phyloP scores from a whole-genome alignment of 2,797 vertebrate species.

The Anguilla megastoma region DNA sequence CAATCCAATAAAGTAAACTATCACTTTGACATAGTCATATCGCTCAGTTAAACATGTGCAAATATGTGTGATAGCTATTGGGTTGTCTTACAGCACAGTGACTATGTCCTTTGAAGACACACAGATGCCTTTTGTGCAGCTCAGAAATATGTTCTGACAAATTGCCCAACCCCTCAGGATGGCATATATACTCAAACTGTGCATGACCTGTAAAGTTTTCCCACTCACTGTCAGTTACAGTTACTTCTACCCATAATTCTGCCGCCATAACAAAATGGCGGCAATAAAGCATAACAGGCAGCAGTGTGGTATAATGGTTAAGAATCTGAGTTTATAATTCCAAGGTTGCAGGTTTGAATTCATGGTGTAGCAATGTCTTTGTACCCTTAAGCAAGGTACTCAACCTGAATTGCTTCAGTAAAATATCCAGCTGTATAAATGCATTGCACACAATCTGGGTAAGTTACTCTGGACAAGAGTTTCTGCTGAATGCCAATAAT shows the following conservation, averaged over 20 bases:
- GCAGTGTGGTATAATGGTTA: background rate
- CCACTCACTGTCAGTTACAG: background rate
- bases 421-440: background rate
- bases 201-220: background rate
- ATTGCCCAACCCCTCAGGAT: background rate
- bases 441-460: background rate
- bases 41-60: background rate
- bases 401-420: background rate
- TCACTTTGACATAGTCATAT: background rate
- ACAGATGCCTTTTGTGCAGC: background rate
- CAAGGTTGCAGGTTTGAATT: background rate
- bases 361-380: background rate
- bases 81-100: background rate
- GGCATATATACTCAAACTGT: background rate
- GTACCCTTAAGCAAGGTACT: background rate
- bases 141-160: background rate
- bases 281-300: background rate
- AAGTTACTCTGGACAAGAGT: background rate
- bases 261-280: background rate
- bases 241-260: background rate
- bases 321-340: background rate
- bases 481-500: background rate
- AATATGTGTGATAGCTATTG: background rate
- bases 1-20: background rate
- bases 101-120: background rate